phyloP scores from a whole-genome alignment of 2,113 vertebrate genomes.

The Patagioenas fasciata region DNA sequence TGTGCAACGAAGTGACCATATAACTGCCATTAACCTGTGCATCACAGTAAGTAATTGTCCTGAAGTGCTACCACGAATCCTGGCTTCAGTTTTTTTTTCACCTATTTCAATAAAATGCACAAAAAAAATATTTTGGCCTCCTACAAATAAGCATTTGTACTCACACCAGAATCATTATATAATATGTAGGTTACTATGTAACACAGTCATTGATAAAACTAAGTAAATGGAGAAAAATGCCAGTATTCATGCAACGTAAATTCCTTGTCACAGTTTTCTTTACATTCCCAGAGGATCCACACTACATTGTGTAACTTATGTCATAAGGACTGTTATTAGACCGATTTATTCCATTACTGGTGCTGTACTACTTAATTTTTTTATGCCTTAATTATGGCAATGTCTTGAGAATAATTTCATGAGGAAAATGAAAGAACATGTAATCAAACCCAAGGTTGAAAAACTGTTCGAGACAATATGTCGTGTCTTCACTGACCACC shows the following conservation, averaged over 20 bases:
- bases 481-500: not conserved
- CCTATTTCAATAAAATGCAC: not conserved
- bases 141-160: not conserved
- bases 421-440: not conserved
- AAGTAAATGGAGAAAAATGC: not conserved
- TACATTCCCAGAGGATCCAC: not conserved
- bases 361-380: constrained; percentile 18
- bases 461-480: not conserved
- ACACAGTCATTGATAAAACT: not conserved
- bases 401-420: not conserved
- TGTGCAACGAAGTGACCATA: constrained; percentile 25
- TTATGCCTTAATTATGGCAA: not conserved
- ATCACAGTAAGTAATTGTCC: not conserved
- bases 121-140: not conserved
- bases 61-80: not conserved
- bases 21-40: constrained; percentile 26
- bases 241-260: not conserved
- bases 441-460: not conserved
- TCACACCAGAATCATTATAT: not conserved
- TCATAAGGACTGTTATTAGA: not conserved
- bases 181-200: not conserved
- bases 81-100: not conserved
- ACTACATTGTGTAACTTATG: not conserved
- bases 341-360: not conserved
- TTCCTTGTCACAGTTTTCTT: not conserved